Percentiles rank a stretch among this genome's conserved stretches.
Conservation (phyloP, 2,888 invertebrate species). For the Drosophila eohydei region DNA sequence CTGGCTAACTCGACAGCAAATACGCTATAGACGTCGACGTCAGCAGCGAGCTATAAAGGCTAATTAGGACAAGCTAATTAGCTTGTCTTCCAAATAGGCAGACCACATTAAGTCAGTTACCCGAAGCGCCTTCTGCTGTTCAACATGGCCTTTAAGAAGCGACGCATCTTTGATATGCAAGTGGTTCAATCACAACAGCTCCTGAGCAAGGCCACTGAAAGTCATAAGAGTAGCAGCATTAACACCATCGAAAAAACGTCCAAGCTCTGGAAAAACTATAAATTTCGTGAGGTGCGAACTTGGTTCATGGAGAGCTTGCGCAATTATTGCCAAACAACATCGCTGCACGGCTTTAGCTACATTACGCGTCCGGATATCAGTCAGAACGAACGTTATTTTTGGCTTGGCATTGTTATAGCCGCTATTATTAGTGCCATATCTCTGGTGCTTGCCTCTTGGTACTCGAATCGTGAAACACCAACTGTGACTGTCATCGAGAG, state of each 20-base stretch:
- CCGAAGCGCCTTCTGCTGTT: not conserved
- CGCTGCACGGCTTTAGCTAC: conserved; percentile 90
- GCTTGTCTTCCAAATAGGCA: conserved; percentile 13
- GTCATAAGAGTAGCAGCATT: conserved; percentile 9
- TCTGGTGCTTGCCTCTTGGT: conserved; percentile 87
- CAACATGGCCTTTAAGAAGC: conserved; percentile 67
- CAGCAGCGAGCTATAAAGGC: conserved; percentile 38
- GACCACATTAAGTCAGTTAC: conserved; percentile 32
- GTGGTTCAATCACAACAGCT: conserved; percentile 54
- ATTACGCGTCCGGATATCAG: conserved; percentile 87
- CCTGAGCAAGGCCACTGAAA: not conserved
- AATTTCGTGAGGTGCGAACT: conserved; percentile 41
- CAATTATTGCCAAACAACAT: conserved; percentile 89
- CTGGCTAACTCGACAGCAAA: conserved; percentile 74
- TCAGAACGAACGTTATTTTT: conserved; percentile 86
- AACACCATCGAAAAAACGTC: not conserved
- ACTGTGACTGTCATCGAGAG: conserved; percentile 87
- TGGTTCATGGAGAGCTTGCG: conserved; percentile 82
- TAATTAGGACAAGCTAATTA: conserved; percentile 65
- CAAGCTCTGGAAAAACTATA: conserved; percentile 5
- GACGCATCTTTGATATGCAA: conserved; percentile 67
- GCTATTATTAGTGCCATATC: conserved; percentile 86
- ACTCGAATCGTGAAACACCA: conserved; percentile 87
- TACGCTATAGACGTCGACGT: conserved; percentile 60
- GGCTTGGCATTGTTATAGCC: conserved; percentile 87